Conservation (phyloP, 2,797 vertebrate genomes). For the Eulemur albifrons region DNA sequence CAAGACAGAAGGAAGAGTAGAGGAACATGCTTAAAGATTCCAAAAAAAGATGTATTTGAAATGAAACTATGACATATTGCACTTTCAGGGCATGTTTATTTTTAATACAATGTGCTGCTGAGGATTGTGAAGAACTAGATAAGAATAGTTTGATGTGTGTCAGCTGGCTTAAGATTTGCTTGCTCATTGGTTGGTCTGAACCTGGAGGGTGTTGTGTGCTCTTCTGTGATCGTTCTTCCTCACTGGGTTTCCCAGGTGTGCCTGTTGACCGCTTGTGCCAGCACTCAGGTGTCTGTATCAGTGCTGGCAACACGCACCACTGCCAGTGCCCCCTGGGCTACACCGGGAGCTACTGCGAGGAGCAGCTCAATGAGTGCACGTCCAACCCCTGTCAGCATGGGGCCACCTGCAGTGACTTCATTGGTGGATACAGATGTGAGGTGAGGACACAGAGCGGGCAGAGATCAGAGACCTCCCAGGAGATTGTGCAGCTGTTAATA, state of each 20-base stretch:
- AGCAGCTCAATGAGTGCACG: constrained; percentile 90
- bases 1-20: background rate
- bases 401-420: constrained; percentile 92
- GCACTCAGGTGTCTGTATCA: constrained; percentile 88
- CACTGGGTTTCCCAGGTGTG: constrained; percentile 81
- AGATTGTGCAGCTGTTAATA: fast-evolving
- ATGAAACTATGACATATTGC: background rate
- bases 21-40: background rate
- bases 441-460: constrained; percentile 79
- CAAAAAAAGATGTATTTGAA: background rate
- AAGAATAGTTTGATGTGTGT: background rate
- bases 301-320: constrained; percentile 87
- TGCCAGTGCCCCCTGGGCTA: constrained; percentile 93
- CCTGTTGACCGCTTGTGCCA: constrained; percentile 88
- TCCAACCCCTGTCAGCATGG: constrained; percentile 94
- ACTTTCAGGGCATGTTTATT: background rate
- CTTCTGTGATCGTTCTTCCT: background rate
- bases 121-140: background rate
- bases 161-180: background rate
- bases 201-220: fast-evolving
- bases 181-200: background rate
- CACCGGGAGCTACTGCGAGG: constrained; percentile 92
- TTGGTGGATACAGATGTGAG: constrained; percentile 91
- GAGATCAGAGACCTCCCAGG: background rate
- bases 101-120: background rate